These are phyloP conservation scores for Dromococcyx pavoninus DNA, from an alignment of 2,797 vertebrate genomes.

Conservation along the genomic window DNA sequence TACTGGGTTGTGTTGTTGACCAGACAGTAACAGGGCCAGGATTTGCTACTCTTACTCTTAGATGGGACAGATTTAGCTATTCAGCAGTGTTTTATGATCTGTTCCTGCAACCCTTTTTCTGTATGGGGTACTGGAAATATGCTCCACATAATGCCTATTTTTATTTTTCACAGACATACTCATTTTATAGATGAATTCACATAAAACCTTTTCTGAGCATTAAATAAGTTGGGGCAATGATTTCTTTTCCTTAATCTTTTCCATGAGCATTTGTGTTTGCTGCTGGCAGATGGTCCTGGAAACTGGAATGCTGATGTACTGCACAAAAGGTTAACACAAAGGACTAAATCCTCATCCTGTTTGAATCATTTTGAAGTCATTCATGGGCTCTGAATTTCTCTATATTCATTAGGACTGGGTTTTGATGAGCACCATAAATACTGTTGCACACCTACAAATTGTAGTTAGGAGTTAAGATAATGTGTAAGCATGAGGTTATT, in stretches of 20 bases:
- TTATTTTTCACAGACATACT: neutral
- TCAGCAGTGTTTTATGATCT: neutral
- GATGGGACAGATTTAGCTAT: neutral
- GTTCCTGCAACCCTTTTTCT: neutral
- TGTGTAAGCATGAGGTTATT: neutral
- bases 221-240: neutral
- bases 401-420: neutral
- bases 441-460: neutral
- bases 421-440: neutral
- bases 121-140: neutral
- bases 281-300: slow-evolving; percentile 27
- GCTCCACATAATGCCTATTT: neutral
- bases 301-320: neutral
- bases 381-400: neutral
- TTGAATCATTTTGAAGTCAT: neutral
- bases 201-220: neutral
- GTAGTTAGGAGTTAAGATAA: neutral
- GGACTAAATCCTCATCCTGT: neutral
- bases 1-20: neutral
- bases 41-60: neutral
- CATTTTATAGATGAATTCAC: neutral
- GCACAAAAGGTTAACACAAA: neutral
- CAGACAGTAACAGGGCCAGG: neutral
- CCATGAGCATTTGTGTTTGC: neutral
- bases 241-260: slow-evolving; percentile 12